phyloP scores from a whole-genome alignment of 2,888 invertebrate genomes.

The Caenorhabditis uteleia region DNA sequence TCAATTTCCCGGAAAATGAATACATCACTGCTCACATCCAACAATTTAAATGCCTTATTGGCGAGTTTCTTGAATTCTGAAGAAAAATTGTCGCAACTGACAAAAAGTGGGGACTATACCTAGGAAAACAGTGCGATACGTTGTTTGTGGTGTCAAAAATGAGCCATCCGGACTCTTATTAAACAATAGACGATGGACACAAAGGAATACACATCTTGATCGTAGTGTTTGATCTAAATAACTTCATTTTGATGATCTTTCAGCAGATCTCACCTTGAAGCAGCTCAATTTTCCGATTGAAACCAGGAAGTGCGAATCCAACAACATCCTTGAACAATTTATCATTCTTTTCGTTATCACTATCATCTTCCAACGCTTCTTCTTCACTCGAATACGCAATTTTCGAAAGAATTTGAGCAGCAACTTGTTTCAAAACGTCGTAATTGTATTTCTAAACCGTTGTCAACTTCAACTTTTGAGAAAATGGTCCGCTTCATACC shows the following conservation, averaged over 20 bases:
- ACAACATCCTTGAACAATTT: background rate
- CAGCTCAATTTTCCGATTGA: background rate
- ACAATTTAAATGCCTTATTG: constrained; percentile 1
- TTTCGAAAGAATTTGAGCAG: constrained; percentile 20
- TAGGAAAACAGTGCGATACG: constrained; percentile 27
- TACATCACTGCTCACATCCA: constrained; percentile 25
- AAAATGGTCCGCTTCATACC: too few relatives aligned
- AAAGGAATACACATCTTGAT: constrained; percentile 26
- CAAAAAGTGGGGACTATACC: constrained; percentile 4
- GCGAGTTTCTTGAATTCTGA: constrained; percentile 27
- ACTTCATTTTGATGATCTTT: background rate
- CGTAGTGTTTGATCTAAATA: constrained; percentile 21
- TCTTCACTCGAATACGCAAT: constrained; percentile 6
- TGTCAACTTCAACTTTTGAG: background rate
- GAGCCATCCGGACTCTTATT: constrained; percentile 9
- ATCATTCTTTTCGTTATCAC: background rate
- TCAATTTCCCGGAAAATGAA: constrained; percentile 34
- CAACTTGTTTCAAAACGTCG: constrained; percentile 16
- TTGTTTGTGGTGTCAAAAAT: background rate
- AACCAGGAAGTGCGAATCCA: background rate
- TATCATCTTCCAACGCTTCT: constrained; percentile 1
- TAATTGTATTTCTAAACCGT: constrained; percentile 9
- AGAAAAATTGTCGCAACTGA: background rate
- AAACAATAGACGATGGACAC: constrained; percentile 13
- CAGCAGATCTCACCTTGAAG: too few relatives aligned